Conservation (phyloP, 2,113 vertebrate species). For the Montifringilla adamsi region DNA sequence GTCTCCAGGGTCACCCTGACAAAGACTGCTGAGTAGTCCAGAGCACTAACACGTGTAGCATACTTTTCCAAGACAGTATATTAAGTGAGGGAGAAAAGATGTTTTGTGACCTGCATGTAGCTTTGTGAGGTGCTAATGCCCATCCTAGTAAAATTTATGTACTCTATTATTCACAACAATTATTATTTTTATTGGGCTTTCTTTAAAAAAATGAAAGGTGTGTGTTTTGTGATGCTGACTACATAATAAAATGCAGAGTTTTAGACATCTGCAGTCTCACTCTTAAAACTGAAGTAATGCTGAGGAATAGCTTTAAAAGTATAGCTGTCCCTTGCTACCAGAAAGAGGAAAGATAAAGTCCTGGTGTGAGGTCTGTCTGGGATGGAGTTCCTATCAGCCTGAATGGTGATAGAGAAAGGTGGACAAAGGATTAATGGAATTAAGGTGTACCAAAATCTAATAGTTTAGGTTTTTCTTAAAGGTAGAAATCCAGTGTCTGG, state of each 20-base stretch:
- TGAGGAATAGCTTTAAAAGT: not conserved
- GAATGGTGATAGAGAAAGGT: not conserved
- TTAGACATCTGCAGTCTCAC: not conserved
- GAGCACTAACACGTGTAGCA: not conserved
- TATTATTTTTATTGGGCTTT: not conserved
- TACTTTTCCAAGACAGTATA: not conserved
- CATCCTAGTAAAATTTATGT: not conserved
- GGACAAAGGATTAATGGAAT: not conserved
- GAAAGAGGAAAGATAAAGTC: not conserved
- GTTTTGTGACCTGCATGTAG: not conserved
- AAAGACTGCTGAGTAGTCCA: fast-evolving
- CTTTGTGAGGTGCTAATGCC: not conserved
- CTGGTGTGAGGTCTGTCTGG: not conserved
- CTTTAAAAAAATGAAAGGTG: not conserved
- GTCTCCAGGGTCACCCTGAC: not conserved
- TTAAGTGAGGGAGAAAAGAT: not conserved
- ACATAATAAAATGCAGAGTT: not conserved
- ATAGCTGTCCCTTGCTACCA: not conserved
- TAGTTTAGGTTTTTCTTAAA: not conserved
- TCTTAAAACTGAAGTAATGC: not conserved
- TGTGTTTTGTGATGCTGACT: not conserved
- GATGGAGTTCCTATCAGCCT: not conserved
- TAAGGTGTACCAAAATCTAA: not conserved
- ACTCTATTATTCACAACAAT: not conserved
- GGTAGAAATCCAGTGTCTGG: not conserved